Evolutionary conservation across 2,888 invertebrate genomes (phyloP).

Genomic region (Patella caerulea): DNA sequence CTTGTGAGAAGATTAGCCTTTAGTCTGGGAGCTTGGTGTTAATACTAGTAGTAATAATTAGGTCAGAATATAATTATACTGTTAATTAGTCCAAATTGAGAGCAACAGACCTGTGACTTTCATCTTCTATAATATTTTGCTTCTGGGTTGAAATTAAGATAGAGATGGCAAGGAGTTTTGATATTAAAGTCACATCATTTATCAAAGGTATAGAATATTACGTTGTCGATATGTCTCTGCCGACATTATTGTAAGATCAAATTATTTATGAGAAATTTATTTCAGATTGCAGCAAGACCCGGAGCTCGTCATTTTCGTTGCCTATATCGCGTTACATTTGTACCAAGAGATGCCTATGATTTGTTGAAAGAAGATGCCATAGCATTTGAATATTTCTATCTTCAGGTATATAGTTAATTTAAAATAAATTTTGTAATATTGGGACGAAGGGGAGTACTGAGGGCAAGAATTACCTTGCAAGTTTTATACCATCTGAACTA

Average conservation of each 20-base stretch:
- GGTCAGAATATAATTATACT: too few species aligned
- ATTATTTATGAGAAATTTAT: not conserved
- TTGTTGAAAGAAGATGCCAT: constrained; percentile 86
- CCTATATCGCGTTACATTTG: constrained; percentile 89
- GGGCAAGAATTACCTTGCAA: too few species aligned
- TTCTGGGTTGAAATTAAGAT: too few species aligned
- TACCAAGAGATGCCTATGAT: constrained; percentile 87
- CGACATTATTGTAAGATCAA: not conserved
- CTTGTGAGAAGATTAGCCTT: too few species aligned
- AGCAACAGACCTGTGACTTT: too few species aligned
- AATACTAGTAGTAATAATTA: too few species aligned
- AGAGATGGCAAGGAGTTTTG: not conserved
- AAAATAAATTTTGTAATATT: too few species aligned
- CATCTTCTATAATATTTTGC: too few species aligned
- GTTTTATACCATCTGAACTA: too few species aligned
- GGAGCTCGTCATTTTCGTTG: constrained; percentile 87
- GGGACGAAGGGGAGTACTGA: too few species aligned
- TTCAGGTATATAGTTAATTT: constrained; percentile 75
- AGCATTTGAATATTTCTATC: constrained; percentile 89
- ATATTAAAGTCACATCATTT: not conserved
- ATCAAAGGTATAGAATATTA: not conserved
- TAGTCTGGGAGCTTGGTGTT: too few species aligned
- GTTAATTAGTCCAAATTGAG: too few species aligned
- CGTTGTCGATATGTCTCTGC: not conserved
- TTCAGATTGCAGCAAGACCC: constrained; percentile 89